These are phyloP conservation scores for Cuniculus paca DNA, from an alignment of 2,797 vertebrate genomes.

Conservation along the genomic window DNA sequence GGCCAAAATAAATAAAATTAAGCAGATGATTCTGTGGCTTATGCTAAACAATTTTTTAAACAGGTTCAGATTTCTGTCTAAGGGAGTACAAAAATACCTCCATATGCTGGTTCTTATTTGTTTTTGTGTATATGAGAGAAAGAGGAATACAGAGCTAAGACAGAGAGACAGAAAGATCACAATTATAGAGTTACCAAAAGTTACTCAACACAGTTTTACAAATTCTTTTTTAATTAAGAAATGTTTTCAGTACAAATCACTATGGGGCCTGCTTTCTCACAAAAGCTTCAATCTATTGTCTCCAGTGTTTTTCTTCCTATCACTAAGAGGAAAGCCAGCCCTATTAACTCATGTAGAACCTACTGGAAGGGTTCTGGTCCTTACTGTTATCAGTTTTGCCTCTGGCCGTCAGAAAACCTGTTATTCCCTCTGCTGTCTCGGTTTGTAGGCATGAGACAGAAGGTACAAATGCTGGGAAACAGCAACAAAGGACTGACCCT, in stretches of 20 bases:
- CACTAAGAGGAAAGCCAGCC: conserved; percentile 16
- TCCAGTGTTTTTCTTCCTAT: not conserved
- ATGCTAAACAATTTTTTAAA: conserved; percentile 84
- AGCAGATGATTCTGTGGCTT: conserved; percentile 83
- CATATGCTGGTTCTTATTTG: conserved; percentile 54
- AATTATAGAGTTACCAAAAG: not conserved
- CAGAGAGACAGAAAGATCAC: not conserved
- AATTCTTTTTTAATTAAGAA: conserved; percentile 42
- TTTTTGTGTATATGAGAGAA: not conserved
- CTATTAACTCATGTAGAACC: not conserved
- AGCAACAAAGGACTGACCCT: not conserved
- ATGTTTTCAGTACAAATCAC: not conserved
- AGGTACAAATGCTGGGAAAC: not conserved
- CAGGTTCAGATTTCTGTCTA: conserved; percentile 82
- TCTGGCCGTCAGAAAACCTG: not conserved
- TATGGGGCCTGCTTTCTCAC: not conserved
- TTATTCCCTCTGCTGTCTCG: not conserved
- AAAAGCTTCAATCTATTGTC: not conserved
- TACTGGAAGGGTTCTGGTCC: not conserved
- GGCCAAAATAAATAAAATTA: conserved; percentile 87
- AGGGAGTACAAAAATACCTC: conserved; percentile 75
- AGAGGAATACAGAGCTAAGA: not conserved
- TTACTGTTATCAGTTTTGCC: conserved; percentile 1
- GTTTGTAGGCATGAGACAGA: not conserved
- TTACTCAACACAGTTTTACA: not conserved